Percentiles rank a stretch among this genome's conserved stretches.
Conservation (phyloP, 2,113 vertebrate species). For the Vulpes ferrilata region DNA sequence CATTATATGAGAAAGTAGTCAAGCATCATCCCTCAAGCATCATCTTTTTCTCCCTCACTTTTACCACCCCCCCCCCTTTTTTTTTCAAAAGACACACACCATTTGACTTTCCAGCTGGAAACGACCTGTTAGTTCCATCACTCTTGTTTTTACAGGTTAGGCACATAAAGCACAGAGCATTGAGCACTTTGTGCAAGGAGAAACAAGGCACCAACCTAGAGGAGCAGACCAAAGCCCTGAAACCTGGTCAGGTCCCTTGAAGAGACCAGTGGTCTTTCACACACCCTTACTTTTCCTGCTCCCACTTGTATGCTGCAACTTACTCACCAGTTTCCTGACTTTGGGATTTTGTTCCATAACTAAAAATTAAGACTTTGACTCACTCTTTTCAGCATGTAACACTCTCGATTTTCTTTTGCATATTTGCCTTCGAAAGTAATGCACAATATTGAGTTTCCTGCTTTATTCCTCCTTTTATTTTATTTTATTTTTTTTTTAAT, state of each 20-base stretch:
- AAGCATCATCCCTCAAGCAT: background rate
- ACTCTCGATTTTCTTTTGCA: background rate
- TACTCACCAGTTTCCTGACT: background rate
- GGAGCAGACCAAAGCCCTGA: background rate
- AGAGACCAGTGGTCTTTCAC: background rate
- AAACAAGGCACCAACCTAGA: background rate
- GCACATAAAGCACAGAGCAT: background rate
- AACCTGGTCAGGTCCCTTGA: rapidly evolving
- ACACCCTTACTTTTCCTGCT: background rate
- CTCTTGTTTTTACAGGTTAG: background rate
- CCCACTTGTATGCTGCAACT: background rate
- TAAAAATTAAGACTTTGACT: background rate
- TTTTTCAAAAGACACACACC: background rate
- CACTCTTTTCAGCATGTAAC: background rate
- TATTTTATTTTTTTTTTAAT: too few relatives aligned
- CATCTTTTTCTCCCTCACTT: background rate
- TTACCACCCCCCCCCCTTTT: background rate
- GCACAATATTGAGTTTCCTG: background rate
- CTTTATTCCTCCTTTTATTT: constrained; percentile 5
- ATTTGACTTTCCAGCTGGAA: background rate
- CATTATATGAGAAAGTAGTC: background rate
- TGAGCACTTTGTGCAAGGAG: background rate
- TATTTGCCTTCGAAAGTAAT: background rate
- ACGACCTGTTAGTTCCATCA: background rate
- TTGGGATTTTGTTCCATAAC: background rate